Conservation (phyloP, 1,140 invertebrate genomes). For the Drosophila ambigua region DNA sequence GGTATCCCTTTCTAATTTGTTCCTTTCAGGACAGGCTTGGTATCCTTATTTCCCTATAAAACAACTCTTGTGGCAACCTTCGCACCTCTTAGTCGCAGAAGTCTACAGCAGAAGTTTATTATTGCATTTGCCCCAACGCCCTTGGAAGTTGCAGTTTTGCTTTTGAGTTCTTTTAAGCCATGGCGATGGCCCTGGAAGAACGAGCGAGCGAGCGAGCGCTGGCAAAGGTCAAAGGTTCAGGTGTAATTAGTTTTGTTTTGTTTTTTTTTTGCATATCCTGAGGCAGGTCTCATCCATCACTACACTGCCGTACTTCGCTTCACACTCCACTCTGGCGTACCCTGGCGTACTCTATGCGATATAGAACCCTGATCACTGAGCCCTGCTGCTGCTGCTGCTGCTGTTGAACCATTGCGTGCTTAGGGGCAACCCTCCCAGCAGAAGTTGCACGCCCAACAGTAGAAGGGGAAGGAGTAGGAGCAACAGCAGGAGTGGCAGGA, state of each 20-base stretch:
- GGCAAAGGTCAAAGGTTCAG: constrained; percentile 43
- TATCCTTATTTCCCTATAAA: too few species aligned
- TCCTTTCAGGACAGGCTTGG: too few species aligned
- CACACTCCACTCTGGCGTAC: background rate
- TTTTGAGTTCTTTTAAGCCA: constrained; percentile 5
- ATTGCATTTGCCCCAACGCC: constrained; percentile 16
- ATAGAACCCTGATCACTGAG: too few species aligned
- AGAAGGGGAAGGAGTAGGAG: too few species aligned
- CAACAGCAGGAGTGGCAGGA: too few species aligned
- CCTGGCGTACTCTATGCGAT: background rate
- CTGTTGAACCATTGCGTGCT: constrained; percentile 55
- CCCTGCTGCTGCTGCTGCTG: constrained; percentile 2
- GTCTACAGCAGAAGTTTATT: constrained; percentile 28
- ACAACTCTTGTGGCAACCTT: too few species aligned
- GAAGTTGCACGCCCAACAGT: too few species aligned
- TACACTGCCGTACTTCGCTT: background rate
- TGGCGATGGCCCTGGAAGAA: background rate
- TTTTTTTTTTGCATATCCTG: constrained; percentile 44
- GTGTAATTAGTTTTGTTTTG: constrained; percentile 42
- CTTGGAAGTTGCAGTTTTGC: constrained; percentile 26
- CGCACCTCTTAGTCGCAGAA: too few species aligned
- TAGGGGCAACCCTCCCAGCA: constrained; percentile 29
- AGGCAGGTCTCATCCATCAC: constrained; percentile 30
- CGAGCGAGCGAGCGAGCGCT: background rate
- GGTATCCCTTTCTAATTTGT: too few species aligned